Percentiles rank a stretch among this genome's conserved stretches.
These are phyloP conservation scores for Patella vulgata DNA, from an alignment of 1,140 invertebrate genomes.

Conservation along the genomic window DNA sequence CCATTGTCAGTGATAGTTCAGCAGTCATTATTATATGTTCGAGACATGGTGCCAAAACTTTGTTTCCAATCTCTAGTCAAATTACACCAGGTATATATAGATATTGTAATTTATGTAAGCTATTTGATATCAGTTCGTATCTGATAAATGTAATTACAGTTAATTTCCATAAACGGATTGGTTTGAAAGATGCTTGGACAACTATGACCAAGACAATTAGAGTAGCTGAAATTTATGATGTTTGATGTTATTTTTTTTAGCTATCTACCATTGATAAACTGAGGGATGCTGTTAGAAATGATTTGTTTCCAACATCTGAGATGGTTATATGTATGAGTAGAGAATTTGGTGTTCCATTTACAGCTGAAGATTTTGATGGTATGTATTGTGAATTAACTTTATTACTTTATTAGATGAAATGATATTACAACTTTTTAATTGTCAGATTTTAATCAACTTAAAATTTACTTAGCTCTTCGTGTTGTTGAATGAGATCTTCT, in stretches of 20 bases:
- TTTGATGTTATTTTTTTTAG: slow-evolving; percentile 41
- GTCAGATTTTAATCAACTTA: no score
- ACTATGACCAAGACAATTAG: neutral
- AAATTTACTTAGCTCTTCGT: no score
- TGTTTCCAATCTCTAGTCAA: slow-evolving; percentile 63
- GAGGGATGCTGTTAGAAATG: slow-evolving; percentile 55
- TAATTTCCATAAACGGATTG: neutral
- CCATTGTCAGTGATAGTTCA: slow-evolving; percentile 58
- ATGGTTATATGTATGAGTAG: slow-evolving; percentile 65
- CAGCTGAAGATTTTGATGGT: slow-evolving; percentile 61
- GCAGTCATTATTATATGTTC: slow-evolving; percentile 63
- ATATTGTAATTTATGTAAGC: neutral
- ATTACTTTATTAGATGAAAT: no score
- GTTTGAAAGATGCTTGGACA: neutral
- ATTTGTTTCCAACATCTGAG: slow-evolving; percentile 62
- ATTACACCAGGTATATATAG: slow-evolving; percentile 57
- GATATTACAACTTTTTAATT: no score
- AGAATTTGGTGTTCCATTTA: slow-evolving; percentile 66
- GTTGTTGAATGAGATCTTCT: no score
- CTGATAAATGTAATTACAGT: neutral
- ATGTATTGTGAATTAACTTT: slow-evolving; percentile 2
- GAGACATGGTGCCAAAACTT: slow-evolving; percentile 64
- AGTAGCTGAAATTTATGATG: neutral
- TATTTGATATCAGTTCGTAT: neutral
- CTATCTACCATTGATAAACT: slow-evolving; percentile 49